Evolutionary conservation across 2,888 invertebrate genomes (phyloP).

Genomic region (Malthinus flaveolus): DNA sequence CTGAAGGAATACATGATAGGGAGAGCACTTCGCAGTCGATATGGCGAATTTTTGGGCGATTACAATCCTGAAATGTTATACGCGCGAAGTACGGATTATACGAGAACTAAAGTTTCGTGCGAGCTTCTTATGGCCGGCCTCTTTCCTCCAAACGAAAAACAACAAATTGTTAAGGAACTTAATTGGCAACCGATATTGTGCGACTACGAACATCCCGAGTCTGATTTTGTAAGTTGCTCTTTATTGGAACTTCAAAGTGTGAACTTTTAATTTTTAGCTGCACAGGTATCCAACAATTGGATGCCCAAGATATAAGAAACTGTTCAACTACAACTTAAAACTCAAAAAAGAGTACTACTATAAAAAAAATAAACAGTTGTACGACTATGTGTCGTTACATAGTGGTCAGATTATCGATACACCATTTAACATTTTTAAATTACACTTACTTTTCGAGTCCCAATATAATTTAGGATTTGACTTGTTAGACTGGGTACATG

Average conservation of each 20-base stretch:
- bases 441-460: slow-evolving; percentile 12
- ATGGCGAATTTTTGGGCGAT: slow-evolving; percentile 61
- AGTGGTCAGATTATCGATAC: slow-evolving; percentile 8
- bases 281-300: slow-evolving; percentile 38
- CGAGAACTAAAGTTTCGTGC: slow-evolving; percentile 73
- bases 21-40: slow-evolving; percentile 63
- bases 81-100: slow-evolving; percentile 65
- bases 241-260: slow-evolving; percentile 14
- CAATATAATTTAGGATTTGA: slow-evolving; percentile 12
- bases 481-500: slow-evolving; percentile 14
- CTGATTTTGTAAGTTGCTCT: slow-evolving; percentile 37
- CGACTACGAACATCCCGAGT: slow-evolving; percentile 35
- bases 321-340: slow-evolving; percentile 31
- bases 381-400: slow-evolving; percentile 25
- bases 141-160: slow-evolving; percentile 62
- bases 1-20: slow-evolving; percentile 65
- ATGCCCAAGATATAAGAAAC: slow-evolving; percentile 35
- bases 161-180: slow-evolving; percentile 58
- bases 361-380: slow-evolving; percentile 30
- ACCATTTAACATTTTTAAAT: background rate
- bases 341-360: background rate
- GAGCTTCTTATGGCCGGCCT: slow-evolving; percentile 68
- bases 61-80: slow-evolving; percentile 61
- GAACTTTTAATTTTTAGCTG: slow-evolving; percentile 27
- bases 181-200: slow-evolving; percentile 46